A percentile compares a stretch with the other conserved stretches of the same genome.
Evolutionary conservation across 2,888 invertebrate species (phyloP).

Genomic region (Cerastis rubricosa): DNA sequence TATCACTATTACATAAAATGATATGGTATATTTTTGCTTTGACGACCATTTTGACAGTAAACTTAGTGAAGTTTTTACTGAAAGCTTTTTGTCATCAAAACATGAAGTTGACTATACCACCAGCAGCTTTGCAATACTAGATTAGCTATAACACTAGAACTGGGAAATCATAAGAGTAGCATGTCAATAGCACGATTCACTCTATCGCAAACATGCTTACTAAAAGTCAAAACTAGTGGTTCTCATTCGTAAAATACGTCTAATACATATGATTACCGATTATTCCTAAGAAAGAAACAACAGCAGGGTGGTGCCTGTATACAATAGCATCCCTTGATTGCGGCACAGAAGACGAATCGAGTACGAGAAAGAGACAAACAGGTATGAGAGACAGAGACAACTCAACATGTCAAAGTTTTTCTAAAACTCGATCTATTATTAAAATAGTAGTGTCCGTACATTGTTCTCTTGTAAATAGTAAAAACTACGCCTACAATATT

Average conservation of each 20-base stretch:
- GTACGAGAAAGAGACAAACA: neutral
- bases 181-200: neutral
- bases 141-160: neutral
- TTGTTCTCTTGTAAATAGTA: neutral
- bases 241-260: neutral
- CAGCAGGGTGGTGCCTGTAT: neutral
- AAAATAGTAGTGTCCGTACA: neutral
- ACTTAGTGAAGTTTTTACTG: neutral
- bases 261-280: constrained; percentile 2
- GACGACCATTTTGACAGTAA: neutral
- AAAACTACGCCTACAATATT: constrained; percentile 11
- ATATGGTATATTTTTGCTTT: neutral
- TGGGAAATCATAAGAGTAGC: neutral
- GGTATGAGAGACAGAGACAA: neutral
- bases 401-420: neutral
- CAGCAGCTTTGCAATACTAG: neutral
- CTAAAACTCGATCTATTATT: neutral
- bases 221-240: neutral
- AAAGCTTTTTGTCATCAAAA: neutral
- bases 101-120: neutral
- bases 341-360: neutral
- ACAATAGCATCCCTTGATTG: neutral
- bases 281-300: constrained; percentile 14
- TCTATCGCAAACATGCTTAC: neutral
- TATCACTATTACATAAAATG: neutral